Percentiles rank a stretch among this genome's conserved stretches.
These are phyloP conservation scores for Colletes latitarsis DNA, from an alignment of 1,140 invertebrate genomes.

Conservation along the genomic window DNA sequence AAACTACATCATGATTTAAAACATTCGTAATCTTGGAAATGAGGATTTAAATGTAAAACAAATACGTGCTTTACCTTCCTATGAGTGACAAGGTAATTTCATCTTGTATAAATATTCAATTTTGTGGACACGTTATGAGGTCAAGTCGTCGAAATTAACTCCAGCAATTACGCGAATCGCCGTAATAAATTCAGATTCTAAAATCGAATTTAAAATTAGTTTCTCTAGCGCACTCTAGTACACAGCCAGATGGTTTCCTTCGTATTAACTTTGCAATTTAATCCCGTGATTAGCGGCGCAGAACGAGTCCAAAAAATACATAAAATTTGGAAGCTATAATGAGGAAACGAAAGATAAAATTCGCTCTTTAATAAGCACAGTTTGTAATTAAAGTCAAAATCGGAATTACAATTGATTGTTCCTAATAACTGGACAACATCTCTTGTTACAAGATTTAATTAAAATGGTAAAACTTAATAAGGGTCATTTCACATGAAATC, in stretches of 20 bases:
- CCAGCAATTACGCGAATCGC: slow-evolving; percentile 15
- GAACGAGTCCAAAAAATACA: slow-evolving; percentile 23
- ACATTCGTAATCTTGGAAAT: background rate
- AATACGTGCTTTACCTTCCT: background rate
- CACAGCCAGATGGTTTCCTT: slow-evolving; percentile 16
- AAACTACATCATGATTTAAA: background rate
- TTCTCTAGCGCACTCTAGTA: slow-evolving; percentile 12
- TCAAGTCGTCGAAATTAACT: slow-evolving; percentile 17
- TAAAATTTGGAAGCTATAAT: slow-evolving; percentile 18
- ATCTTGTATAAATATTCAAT: slow-evolving; percentile 5
- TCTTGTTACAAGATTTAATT: background rate
- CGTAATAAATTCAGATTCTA: slow-evolving; percentile 11
- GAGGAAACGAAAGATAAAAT: background rate
- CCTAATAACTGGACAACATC: background rate
- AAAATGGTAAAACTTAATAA: background rate
- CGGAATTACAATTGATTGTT: slow-evolving; percentile 5
- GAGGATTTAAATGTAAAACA: background rate
- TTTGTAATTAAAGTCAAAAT: background rate
- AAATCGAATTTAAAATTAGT: slow-evolving; percentile 44
- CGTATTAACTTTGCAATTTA: slow-evolving; percentile 43
- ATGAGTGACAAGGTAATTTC: background rate
- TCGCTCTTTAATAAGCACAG: slow-evolving; percentile 7
- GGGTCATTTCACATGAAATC: too few relatives aligned
- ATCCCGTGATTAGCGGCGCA: slow-evolving; percentile 2
- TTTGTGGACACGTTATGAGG: background rate